Evolutionary conservation across 1,140 invertebrate species (phyloP).

Genomic region (Zaprionus davidi): DNA sequence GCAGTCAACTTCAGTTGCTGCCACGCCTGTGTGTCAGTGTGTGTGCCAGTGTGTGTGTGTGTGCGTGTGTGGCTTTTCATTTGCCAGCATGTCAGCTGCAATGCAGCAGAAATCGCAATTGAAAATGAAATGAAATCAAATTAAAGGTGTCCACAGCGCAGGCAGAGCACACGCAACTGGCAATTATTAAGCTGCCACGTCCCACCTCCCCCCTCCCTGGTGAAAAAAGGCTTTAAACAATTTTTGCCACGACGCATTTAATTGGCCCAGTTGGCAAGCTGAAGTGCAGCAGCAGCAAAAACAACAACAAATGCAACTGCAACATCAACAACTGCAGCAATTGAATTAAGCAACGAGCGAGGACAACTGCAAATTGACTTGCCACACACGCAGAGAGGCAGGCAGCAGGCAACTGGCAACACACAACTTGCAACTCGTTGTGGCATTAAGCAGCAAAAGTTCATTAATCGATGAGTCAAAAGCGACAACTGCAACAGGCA

Average conservation of each 20-base stretch:
- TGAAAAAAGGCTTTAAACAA: slow-evolving; percentile 34
- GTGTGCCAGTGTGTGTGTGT: slow-evolving; percentile 7
- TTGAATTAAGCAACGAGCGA: slow-evolving; percentile 48
- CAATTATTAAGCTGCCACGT: slow-evolving; percentile 34
- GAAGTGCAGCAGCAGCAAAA: slow-evolving; percentile 14
- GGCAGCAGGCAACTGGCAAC: neutral
- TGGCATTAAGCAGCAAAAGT: slow-evolving; percentile 40
- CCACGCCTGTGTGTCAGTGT: neutral
- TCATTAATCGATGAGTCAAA: slow-evolving; percentile 42
- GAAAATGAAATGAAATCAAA: slow-evolving; percentile 80
- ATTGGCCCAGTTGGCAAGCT: slow-evolving; percentile 31
- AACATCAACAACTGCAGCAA: slow-evolving; percentile 21
- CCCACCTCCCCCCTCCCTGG: neutral
- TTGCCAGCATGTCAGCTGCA: slow-evolving; percentile 75
- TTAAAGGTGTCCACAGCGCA: slow-evolving; percentile 60
- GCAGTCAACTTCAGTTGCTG: slow-evolving; percentile 28
- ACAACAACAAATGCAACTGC: neutral
- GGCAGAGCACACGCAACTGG: slow-evolving; percentile 45
- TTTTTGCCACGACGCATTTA: slow-evolving; percentile 50
- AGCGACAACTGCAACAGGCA: slow-evolving; percentile 16
- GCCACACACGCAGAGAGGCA: slow-evolving; percentile 1
- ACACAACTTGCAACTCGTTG: slow-evolving; percentile 27
- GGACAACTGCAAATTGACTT: slow-evolving; percentile 53
- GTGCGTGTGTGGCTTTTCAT: slow-evolving; percentile 50
- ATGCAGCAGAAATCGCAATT: slow-evolving; percentile 74